These are phyloP conservation scores for Idris sp. DNA, from an alignment of 1,140 invertebrate genomes.

Conservation along the genomic window DNA sequence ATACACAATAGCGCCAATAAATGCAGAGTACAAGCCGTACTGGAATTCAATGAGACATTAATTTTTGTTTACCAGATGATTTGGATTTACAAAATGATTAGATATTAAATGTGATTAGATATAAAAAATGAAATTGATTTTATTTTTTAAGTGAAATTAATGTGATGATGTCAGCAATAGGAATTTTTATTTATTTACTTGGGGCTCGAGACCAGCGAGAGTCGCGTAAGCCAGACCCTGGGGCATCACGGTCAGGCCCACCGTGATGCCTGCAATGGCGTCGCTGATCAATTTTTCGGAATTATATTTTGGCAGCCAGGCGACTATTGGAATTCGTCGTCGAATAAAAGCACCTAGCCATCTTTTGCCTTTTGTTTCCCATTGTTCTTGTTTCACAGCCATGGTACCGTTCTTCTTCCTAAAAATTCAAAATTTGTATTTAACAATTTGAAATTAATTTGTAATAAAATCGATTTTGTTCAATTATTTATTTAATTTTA, in stretches of 20 bases:
- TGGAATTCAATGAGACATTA: too few relatives aligned
- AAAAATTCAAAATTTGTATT: conserved; percentile 1
- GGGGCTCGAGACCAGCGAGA: conserved; percentile 87
- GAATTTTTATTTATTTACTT: conserved; percentile 79
- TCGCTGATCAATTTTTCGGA: conserved; percentile 85
- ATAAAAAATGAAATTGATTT: too few relatives aligned
- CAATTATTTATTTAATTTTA: not conserved
- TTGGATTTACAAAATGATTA: too few relatives aligned
- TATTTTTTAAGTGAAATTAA: too few relatives aligned
- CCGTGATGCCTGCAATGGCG: conserved; percentile 89
- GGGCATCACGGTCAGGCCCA: conserved; percentile 92
- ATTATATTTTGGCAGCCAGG: conserved; percentile 86
- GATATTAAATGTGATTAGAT: too few relatives aligned
- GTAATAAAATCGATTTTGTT: not conserved
- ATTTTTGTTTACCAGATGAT: too few relatives aligned
- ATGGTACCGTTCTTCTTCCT: conserved; percentile 20
- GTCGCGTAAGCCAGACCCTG: conserved; percentile 93
- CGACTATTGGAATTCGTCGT: conserved; percentile 81
- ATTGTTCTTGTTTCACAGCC: conserved; percentile 51
- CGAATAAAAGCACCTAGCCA: conserved; percentile 62
- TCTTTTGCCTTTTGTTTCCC: conserved; percentile 47
- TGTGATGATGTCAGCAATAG: too few relatives aligned
- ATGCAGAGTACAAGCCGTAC: conserved; percentile 95
- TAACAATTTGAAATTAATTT: too few relatives aligned
- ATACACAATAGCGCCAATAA: conserved; percentile 95